Evolutionary conservation across 2,888 invertebrate genomes (phyloP).

Genomic region (Endomychus coccineus): DNA sequence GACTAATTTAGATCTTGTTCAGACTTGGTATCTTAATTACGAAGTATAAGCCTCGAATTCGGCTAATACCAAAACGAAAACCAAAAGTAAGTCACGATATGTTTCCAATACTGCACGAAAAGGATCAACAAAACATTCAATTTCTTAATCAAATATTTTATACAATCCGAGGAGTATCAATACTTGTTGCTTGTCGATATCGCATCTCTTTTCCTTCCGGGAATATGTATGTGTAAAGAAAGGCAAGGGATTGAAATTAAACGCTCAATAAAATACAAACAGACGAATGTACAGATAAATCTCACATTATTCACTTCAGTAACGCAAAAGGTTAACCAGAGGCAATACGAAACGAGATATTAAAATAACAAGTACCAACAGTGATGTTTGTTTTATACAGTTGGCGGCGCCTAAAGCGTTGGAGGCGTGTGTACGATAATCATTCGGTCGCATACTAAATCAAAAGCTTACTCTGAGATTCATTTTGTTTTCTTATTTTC

Average conservation of each 20-base stretch:
- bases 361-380: constrained; percentile 44
- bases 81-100: no score
- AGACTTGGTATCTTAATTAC: no score
- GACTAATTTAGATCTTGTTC: no score
- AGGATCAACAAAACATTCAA: constrained; percentile 11
- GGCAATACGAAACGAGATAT: constrained; percentile 41
- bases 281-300: constrained; percentile 39
- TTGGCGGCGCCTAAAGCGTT: constrained; percentile 42
- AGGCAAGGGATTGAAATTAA: constrained; percentile 31
- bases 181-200: constrained; percentile 1
- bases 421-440: constrained; percentile 44
- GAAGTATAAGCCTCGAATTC: no score
- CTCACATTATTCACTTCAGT: constrained; percentile 35
- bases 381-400: constrained; percentile 43
- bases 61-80: no score
- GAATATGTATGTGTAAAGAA: constrained; percentile 16
- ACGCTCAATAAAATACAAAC: constrained; percentile 38
- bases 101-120: constrained; percentile 23
- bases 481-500: constrained; percentile 9
- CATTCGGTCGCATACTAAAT: constrained; percentile 42
- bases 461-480: constrained; percentile 23
- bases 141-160: constrained; percentile 16
- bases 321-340: constrained; percentile 34
- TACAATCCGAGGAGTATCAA: constrained; percentile 10
- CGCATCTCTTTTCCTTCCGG: constrained; percentile 19